phyloP scores from a whole-genome alignment of 2,888 invertebrate genomes.

The Agriopis marginaria region DNA sequence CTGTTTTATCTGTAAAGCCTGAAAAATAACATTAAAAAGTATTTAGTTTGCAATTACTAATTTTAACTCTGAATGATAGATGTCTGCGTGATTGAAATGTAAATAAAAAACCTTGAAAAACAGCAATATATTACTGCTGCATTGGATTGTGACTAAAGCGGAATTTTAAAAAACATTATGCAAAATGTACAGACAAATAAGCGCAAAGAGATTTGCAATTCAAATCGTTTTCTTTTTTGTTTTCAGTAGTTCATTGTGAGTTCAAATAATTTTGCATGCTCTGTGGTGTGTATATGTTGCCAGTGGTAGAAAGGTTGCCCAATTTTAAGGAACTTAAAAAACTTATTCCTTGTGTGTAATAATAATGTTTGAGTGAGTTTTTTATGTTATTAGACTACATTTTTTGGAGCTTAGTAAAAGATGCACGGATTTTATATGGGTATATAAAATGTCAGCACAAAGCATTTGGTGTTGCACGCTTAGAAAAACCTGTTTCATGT shows the following conservation, averaged over 20 bases:
- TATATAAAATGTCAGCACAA: conserved; percentile 59
- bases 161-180: conserved; percentile 18
- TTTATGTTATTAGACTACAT: neutral
- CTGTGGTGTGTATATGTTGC: conserved; percentile 37
- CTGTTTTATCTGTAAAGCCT: conserved; percentile 46
- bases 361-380: neutral
- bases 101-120: conserved; percentile 43
- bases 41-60: conserved; percentile 47
- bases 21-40: conserved; percentile 35
- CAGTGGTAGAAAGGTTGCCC: conserved; percentile 14
- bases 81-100: conserved; percentile 67
- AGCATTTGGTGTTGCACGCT: conserved; percentile 80
- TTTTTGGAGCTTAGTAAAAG: conserved; percentile 47
- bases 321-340: conserved; percentile 3
- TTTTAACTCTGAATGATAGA: conserved; percentile 69
- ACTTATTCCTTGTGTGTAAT: conserved; percentile 1
- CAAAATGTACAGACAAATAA: conserved; percentile 22
- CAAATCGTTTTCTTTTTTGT: conserved; percentile 51
- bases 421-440: conserved; percentile 65
- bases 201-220: conserved; percentile 56
- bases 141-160: conserved; percentile 62
- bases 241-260: conserved; percentile 39
- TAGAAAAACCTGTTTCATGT: conserved; percentile 59
- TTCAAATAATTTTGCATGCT: conserved; percentile 44
- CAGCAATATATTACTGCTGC: conserved; percentile 66